A percentile compares a stretch with the other conserved stretches of the same genome.
Evolutionary conservation across 2,113 vertebrate species (phyloP).

Genomic region (Alouatta palliata): DNA sequence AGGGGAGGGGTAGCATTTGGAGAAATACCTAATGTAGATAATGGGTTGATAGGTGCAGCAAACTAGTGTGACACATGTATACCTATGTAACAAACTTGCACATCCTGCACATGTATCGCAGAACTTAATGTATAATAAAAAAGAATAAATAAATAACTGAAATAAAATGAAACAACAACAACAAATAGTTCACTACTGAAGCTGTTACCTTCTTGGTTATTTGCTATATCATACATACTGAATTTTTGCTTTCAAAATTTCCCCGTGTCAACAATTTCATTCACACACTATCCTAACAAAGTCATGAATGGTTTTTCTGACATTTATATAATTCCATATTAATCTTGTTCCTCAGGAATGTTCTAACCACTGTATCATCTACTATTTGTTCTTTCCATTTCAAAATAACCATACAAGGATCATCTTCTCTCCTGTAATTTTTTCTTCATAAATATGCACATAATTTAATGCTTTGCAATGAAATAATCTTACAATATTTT

Average conservation of each 20-base stretch:
- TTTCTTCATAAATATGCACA: background rate
- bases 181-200: background rate
- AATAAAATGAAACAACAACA: too few relatives aligned
- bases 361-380: background rate
- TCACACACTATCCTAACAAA: background rate
- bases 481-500: background rate
- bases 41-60: too few relatives aligned
- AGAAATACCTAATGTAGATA: too few relatives aligned
- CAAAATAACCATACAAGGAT: background rate
- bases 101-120: too few relatives aligned
- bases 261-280: background rate
- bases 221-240: background rate
- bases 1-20: too few relatives aligned
- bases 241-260: background rate
- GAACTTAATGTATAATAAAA: too few relatives aligned
- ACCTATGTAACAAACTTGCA: too few relatives aligned
- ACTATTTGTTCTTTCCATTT: background rate
- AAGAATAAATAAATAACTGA: too few relatives aligned
- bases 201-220: background rate
- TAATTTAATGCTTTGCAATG: slow-evolving; percentile 7
- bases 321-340: background rate
- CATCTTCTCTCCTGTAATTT: background rate
- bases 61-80: too few relatives aligned
- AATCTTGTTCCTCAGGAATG: background rate
- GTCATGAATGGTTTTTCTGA: background rate